Evolutionary conservation across 1,140 invertebrate genomes (phyloP).

Genomic region (Drosophila pandora): DNA sequence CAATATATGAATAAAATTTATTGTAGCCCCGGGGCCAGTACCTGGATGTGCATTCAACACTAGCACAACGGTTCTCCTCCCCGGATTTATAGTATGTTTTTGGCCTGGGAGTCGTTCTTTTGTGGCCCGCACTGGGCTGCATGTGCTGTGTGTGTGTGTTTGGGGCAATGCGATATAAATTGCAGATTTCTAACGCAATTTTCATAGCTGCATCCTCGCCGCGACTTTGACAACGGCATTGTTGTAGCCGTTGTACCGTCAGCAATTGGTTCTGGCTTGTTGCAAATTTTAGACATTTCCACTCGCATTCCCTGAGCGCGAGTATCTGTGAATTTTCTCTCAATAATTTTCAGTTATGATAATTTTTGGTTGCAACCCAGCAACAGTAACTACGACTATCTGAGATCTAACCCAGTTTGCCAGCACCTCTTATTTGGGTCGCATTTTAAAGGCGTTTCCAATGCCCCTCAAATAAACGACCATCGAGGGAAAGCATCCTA

Average conservation of each 20-base stretch:
- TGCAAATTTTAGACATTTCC: conserved; percentile 77
- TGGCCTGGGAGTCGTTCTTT: conserved; percentile 31
- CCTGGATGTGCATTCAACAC: conserved; percentile 8
- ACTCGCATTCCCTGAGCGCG: conserved; percentile 47
- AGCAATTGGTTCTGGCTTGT: conserved; percentile 73
- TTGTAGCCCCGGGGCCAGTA: conserved; percentile 8
- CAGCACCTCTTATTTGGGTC: conserved; percentile 2
- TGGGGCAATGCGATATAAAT: conserved; percentile 75
- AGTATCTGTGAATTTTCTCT: conserved; percentile 28
- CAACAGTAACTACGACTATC: conserved; percentile 23
- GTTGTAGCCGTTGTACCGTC: conserved; percentile 34
- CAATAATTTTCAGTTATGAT: conserved; percentile 78
- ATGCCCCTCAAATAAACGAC: conserved; percentile 8
- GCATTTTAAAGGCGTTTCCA: conserved; percentile 1
- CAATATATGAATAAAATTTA: not conserved
- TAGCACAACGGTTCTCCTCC: conserved; percentile 7
- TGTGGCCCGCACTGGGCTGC: conserved; percentile 1
- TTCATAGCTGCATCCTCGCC: conserved; percentile 70
- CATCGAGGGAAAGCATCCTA: too few relatives aligned
- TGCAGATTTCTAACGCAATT: conserved; percentile 82
- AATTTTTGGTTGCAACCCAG: conserved; percentile 59
- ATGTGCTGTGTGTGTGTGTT: conserved; percentile 27
- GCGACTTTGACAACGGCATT: conserved; percentile 71
- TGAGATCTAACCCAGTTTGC: conserved; percentile 57
- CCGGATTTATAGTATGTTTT: conserved; percentile 41